A percentile compares a stretch with the other conserved stretches of the same genome.
Evolutionary conservation across 2,113 vertebrate genomes (phyloP).

Genomic region (Lanius collurio): DNA sequence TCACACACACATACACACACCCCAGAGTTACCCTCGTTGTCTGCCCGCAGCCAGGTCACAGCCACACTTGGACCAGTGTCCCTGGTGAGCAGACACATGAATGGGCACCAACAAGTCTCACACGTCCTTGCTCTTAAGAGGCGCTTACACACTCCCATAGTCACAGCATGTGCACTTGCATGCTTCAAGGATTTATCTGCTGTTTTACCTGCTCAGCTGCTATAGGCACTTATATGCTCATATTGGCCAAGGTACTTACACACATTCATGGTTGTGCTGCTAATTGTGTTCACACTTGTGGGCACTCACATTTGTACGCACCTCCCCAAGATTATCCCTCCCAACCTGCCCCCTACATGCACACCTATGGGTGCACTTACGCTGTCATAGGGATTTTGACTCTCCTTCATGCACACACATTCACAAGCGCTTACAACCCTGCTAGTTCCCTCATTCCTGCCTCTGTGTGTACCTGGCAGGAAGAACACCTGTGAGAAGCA

Average conservation of each 20-base stretch:
- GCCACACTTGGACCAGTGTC: neutral
- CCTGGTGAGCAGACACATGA: neutral
- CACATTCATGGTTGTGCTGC: neutral
- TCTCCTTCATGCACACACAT: fast-evolving
- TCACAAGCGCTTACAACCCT: neutral
- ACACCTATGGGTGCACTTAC: neutral
- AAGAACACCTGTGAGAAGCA: neutral
- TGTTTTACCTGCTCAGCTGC: neutral
- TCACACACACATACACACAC: no score
- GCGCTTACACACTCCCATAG: neutral
- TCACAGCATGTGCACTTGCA: fast-evolving
- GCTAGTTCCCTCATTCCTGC: neutral
- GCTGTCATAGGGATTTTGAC: neutral
- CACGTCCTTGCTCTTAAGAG: neutral
- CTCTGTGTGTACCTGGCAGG: neutral
- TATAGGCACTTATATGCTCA: neutral
- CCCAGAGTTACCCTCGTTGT: neutral
- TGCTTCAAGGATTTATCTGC: neutral
- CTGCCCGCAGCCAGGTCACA: neutral
- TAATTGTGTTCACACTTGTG: neutral
- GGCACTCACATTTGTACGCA: neutral
- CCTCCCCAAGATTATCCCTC: neutral
- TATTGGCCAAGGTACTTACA: neutral
- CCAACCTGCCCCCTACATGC: fast-evolving
- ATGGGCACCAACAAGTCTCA: neutral